These are phyloP conservation scores for Craniophora ligustri DNA, from an alignment of 2,888 invertebrate species.

Conservation along the genomic window DNA sequence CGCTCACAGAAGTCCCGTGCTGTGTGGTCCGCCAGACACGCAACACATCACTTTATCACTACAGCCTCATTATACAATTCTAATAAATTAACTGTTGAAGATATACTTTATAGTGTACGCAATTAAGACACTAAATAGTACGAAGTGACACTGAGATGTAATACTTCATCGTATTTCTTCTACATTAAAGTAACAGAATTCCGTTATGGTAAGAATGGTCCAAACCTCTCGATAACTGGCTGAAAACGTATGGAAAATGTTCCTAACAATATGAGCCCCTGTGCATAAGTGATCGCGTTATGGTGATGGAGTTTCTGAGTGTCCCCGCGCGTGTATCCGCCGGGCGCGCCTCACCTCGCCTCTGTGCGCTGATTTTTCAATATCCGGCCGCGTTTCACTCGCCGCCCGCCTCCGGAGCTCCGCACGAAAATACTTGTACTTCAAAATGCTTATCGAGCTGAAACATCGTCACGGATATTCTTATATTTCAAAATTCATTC, in stretches of 20 bases:
- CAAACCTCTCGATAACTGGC: no score
- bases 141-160: no score
- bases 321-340: not conserved
- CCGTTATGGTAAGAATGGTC: no score
- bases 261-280: no score
- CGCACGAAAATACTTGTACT: slow-evolving; percentile 17
- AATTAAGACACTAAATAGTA: no score
- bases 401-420: slow-evolving; percentile 8
- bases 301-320: slow-evolving; percentile 5
- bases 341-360: not conserved
- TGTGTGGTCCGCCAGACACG: not conserved
- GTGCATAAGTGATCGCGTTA: not conserved
- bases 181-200: no score
- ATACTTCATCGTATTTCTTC: not conserved
- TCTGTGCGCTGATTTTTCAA: slow-evolving; percentile 36
- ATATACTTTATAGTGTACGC: no score
- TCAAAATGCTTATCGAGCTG: slow-evolving; percentile 29
- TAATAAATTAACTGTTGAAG: not conserved
- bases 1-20: slow-evolving; percentile 10
- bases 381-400: slow-evolving; percentile 37
- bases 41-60: no score
- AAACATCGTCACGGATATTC: slow-evolving; percentile 19
- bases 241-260: no score
- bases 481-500: slow-evolving; percentile 15
- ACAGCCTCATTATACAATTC: not conserved